Base-by-base conservation (phyloP, 2,888 invertebrate species). In the Dorcus hopei region DNA sequence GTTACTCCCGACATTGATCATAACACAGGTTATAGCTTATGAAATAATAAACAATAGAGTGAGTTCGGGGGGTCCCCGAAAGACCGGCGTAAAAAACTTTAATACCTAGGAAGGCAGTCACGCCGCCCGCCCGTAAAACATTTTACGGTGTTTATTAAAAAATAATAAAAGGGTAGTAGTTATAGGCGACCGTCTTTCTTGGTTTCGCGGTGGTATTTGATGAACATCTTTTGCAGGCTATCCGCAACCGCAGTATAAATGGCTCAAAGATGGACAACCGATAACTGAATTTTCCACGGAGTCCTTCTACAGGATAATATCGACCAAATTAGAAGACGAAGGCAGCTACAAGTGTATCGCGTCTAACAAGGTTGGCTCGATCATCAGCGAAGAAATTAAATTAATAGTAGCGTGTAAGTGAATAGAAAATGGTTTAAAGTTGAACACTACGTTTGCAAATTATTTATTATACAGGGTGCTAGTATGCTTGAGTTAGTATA, bases 281-380 rank as follows among this genome's bases (percentile, higher is more conserved):
- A 82, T 95, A 63, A 84, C 83, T 41, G 92, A 94, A 74, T 90
- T 90, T 74, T 88, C 91, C 56, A 86, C 90, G 11, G 92, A 93
- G 74, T 84, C 89, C 70, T 91, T 90, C 77, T 91, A 90, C 80
- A 89, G 90, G 75, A 92, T 96, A 69, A 85, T 88, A 71, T 89
- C 89, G 73, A 90, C 94, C 53, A 85, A 86, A 69, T 83, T 89
- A 61, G 86, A 88, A 71, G 93, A 96, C 80, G 91, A 91, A 55
- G 97, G 97, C 51, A 87, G 89, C 61, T 97, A 97, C 81, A 90
- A 94, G 77, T 96, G 96, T 80, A 88, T 95, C 66, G 96, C 95
- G 23, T 87, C 88, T 72, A 97, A 97, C 79, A 89, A 90, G 69
- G 92, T 92, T 56, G 97, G 97, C 57, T 91, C 95, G 63, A 91